A percentile compares a stretch with the other conserved stretches of the same genome.
Evolutionary conservation across 2,888 invertebrate species (phyloP).

Genomic region (Gortyna flavago): DNA sequence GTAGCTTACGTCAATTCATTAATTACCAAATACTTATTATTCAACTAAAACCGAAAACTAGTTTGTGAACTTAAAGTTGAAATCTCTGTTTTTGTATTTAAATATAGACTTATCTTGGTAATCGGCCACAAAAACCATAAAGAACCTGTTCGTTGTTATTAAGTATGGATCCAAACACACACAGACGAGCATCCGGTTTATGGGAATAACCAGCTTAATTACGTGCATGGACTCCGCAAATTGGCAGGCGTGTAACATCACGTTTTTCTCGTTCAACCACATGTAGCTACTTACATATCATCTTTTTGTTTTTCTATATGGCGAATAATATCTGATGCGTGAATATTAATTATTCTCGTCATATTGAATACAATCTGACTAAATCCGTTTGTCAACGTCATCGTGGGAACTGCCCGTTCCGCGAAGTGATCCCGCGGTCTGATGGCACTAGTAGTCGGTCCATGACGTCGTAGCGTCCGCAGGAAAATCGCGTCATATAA

Average conservation of each 20-base stretch:
- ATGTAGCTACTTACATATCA: constrained; percentile 33
- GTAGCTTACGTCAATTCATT: constrained; percentile 20
- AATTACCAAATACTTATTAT: constrained; percentile 14
- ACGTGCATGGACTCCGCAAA: constrained; percentile 80
- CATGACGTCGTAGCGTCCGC: constrained; percentile 79
- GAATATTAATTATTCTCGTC: constrained; percentile 51
- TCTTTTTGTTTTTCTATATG: constrained; percentile 37
- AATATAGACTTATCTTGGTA: constrained; percentile 70
- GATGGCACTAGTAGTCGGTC: constrained; percentile 62
- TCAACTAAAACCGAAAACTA: constrained; percentile 33
- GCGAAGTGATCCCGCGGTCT: constrained; percentile 72
- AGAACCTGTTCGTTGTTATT: constrained; percentile 66
- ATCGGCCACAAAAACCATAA: constrained; percentile 71
- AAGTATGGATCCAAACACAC: constrained; percentile 69
- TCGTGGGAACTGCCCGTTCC: constrained; percentile 76
- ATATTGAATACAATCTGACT: constrained; percentile 56
- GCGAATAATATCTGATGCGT: constrained; percentile 30
- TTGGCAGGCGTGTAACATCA: constrained; percentile 74
- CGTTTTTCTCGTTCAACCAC: constrained; percentile 59
- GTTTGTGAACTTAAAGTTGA: constrained; percentile 48
- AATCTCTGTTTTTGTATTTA: constrained; percentile 62
- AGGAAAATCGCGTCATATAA: constrained; percentile 84
- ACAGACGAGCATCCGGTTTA: constrained; percentile 79
- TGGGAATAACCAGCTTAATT: constrained; percentile 81
- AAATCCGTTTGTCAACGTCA: constrained; percentile 73